A percentile compares a stretch with the other conserved stretches of the same genome.
phyloP scores from a whole-genome alignment of 2,888 invertebrate species.

The Xestia ashworthii region DNA sequence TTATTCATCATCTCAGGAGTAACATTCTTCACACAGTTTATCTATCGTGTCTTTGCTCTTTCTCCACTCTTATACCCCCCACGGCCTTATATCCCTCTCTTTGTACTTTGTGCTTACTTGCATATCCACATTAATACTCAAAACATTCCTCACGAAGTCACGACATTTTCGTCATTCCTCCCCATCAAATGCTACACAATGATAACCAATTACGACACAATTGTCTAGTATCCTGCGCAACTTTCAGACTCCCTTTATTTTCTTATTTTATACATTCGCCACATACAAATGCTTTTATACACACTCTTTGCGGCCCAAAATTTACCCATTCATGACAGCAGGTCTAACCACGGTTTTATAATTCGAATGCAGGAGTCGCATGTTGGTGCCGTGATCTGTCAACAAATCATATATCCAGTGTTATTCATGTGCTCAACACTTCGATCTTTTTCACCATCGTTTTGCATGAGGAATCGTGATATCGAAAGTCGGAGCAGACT shows the following conservation, averaged over 20 bases:
- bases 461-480: not conserved
- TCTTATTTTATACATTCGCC: not conserved
- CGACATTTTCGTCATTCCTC: not conserved
- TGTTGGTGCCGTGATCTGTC: not conserved
- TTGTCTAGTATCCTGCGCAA: too few relatives aligned
- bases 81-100: too few relatives aligned
- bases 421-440: not conserved
- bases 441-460: not conserved
- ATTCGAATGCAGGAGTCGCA: not conserved
- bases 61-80: too few relatives aligned
- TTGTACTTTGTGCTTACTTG: too few relatives aligned
- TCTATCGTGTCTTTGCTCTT: too few relatives aligned
- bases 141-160: not conserved
- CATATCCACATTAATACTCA: too few relatives aligned
- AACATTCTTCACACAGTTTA: not conserved
- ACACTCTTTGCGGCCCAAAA: not conserved
- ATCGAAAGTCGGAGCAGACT: not conserved
- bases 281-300: too few relatives aligned
- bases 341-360: not conserved
- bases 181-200: not conserved
- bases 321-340: not conserved
- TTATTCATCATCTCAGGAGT: too few relatives aligned
- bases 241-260: not conserved
- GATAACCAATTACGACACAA: not conserved
- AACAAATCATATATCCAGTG: too few relatives aligned